Base-by-base conservation (phyloP, 2,113 vertebrate genomes). In the Reinhardtius hippoglossoides region DNA sequence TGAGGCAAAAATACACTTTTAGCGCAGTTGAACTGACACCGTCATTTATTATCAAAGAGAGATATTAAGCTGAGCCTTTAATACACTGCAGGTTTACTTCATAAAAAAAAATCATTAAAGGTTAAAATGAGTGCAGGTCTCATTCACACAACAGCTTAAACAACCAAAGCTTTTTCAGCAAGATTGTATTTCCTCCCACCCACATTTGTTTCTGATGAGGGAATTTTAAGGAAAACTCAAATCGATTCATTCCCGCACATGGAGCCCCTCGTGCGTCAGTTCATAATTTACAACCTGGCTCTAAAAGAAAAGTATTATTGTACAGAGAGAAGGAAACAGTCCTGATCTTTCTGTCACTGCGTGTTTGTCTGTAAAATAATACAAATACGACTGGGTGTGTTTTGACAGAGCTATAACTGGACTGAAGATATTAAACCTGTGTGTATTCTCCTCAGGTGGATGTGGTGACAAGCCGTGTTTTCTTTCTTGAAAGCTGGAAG, bases 391-490 rank as follows among this genome's bases (percentile, higher is more conserved):
- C 40, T 27, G 6, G 44, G 76, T n/a, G n/a, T n/a, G 20, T 14
- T 3, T 23, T 46, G 57, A 61, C 23, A 37, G 60, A 52, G 27
- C 57, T 60, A 42, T 63, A 67, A 60, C 21, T 18, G 57, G 55
- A 23, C 1, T 60, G 26, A 0, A 7, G 42, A 76, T 60, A 58
- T 68, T 57, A 69, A 60, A 78, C 8, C 60, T 44, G 55, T 37
- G 58, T 63, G 50, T 37, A 44, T 26, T 44, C 27, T 75, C 27
- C 40, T 56, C 58, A 13, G 55, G 61, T 80, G 48, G 37, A 58
- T 55, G 48, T 78, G 70, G 71, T 78, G 65, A 67, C 64, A 67
- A 35, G 21, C 62, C 18, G 15, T 62, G 42, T 71, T 82, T 65
- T 73, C 55, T 75, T 75, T 55, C 40, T 42, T n/a, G n/a, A 71